Percentiles rank a stretch among this genome's conserved stretches.
Conservation (phyloP, 1,140 invertebrate genomes). For the Heliconius nattereri region DNA sequence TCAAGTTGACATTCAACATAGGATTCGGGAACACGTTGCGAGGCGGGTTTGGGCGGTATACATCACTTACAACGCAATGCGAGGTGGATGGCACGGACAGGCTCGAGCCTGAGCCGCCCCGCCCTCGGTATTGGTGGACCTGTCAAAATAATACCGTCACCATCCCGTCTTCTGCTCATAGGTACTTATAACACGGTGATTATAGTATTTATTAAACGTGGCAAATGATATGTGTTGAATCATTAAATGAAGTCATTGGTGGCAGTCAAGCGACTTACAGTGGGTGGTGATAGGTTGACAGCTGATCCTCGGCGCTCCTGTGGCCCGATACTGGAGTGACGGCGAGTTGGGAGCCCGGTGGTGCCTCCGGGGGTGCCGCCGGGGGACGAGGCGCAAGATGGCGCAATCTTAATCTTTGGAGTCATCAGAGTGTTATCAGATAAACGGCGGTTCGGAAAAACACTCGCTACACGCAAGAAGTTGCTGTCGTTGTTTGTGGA, state of each 20-base stretch:
- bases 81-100: slow-evolving; percentile 87
- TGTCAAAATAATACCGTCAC: slow-evolving; percentile 75
- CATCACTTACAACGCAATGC: slow-evolving; percentile 83
- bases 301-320: slow-evolving; percentile 92
- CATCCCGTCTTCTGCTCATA: slow-evolving; percentile 40
- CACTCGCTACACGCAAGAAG: slow-evolving; percentile 90
- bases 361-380: slow-evolving; percentile 89
- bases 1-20: slow-evolving; percentile 65
- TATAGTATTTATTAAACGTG: slow-evolving; percentile 14
- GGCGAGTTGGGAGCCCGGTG: slow-evolving; percentile 88
- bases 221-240: slow-evolving; percentile 26
- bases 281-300: slow-evolving; percentile 92
- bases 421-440: slow-evolving; percentile 96
- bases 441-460: slow-evolving; percentile 90
- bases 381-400: slow-evolving; percentile 92
- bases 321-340: slow-evolving; percentile 94
- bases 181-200: neutral
- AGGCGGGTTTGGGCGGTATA: slow-evolving; percentile 54
- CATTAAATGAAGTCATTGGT: slow-evolving; percentile 14
- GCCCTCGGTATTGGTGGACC: slow-evolving; percentile 77
- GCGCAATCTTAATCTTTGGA: slow-evolving; percentile 91
- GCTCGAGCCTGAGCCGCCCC: slow-evolving; percentile 86
- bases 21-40: slow-evolving; percentile 55
- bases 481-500: slow-evolving; percentile 85
- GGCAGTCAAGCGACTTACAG: slow-evolving; percentile 83